phyloP scores from a whole-genome alignment of 2,797 vertebrate species.

The Brachymystax lenok region DNA sequence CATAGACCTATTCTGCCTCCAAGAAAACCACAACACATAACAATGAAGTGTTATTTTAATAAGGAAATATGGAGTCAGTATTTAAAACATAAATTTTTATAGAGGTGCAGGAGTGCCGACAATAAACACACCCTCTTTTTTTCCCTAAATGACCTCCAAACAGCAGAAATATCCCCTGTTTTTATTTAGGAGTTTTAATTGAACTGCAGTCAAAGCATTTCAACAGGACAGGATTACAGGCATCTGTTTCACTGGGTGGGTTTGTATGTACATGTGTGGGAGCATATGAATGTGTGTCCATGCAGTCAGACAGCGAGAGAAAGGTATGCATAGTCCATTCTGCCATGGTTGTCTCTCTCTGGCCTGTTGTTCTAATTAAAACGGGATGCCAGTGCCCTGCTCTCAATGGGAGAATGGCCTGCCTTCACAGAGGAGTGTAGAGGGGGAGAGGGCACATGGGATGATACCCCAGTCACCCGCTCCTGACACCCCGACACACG shows the following conservation, averaged over 20 bases:
- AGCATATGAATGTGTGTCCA: background rate
- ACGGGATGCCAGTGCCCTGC: background rate
- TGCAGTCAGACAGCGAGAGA: background rate
- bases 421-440: background rate
- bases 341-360: background rate
- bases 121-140: background rate
- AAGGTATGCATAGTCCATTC: background rate
- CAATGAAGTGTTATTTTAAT: background rate
- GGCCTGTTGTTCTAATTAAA: slow-evolving; percentile 2
- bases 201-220: background rate
- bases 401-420: background rate
- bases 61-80: background rate
- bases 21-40: background rate
- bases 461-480: background rate
- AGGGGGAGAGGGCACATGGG: background rate
- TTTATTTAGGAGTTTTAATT: background rate
- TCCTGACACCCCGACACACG: background rate
- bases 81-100: background rate
- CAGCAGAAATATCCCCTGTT: background rate
- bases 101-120: background rate
- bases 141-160: background rate
- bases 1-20: background rate
- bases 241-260: background rate
- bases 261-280: too few relatives aligned
- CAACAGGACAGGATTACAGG: background rate